Percentiles rank a stretch among this genome's conserved stretches.
phyloP scores from a whole-genome alignment of 1,140 invertebrate genomes.

The Portunus trituberculatus region DNA sequence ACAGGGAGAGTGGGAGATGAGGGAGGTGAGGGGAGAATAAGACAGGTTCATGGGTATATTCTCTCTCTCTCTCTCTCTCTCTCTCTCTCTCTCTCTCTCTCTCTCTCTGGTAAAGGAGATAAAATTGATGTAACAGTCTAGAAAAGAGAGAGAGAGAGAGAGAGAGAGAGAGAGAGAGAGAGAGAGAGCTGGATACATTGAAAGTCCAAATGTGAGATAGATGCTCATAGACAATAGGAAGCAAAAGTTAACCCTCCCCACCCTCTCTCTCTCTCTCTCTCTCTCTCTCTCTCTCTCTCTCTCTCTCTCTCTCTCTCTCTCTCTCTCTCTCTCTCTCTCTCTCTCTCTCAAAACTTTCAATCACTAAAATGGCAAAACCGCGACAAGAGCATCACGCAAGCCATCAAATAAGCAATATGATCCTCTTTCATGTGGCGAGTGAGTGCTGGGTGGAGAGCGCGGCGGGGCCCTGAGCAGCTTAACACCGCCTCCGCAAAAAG shows the following conservation, averaged over 20 bases:
- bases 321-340: background rate
- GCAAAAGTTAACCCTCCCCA: background rate
- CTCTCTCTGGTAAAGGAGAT: no score
- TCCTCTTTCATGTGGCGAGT: background rate
- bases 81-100: no score
- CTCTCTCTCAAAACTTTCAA: background rate
- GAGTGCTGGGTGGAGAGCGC: background rate
- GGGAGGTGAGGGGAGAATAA: background rate
- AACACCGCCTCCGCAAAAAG: background rate
- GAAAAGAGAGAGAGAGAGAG: no score
- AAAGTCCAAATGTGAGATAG: no score
- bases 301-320: constrained; percentile 14
- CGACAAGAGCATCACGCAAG: background rate
- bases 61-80: no score
- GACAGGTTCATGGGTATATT: no score
- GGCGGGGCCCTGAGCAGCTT: background rate
- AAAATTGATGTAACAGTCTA: no score
- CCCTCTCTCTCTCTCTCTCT: constrained; percentile 7
- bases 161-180: no score
- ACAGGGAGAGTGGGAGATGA: background rate
- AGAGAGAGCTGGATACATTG: no score
- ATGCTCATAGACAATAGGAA: no score
- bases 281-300: background rate
- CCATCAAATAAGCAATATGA: background rate
- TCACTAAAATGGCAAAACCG: background rate